Percentiles rank a stretch among this genome's conserved stretches.
Conservation (phyloP, 1,140 invertebrate species). For the Chironomus striatipennis region DNA sequence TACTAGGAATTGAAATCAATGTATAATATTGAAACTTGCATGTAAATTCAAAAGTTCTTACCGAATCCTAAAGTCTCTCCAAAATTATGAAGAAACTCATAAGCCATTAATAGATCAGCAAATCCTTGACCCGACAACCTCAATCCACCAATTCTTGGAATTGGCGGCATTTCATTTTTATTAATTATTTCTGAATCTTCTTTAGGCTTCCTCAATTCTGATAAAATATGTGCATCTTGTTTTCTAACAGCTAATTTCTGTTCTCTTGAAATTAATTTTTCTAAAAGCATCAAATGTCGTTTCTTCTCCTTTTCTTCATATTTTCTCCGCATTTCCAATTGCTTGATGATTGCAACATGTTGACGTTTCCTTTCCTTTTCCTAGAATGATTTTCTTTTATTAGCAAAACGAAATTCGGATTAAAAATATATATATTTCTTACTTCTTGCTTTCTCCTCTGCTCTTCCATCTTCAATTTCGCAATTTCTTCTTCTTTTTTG, state of each 20-base stretch:
- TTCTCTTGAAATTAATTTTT: slow-evolving; percentile 45
- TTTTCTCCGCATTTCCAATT: slow-evolving; percentile 72
- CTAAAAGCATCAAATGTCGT: slow-evolving; percentile 53
- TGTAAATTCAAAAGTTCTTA: slow-evolving; percentile 40
- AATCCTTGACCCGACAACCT: slow-evolving; percentile 79
- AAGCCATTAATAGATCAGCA: slow-evolving; percentile 85
- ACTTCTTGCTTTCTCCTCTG: slow-evolving; percentile 78
- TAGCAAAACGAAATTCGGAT: neutral
- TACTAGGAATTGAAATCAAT: slow-evolving; percentile 35
- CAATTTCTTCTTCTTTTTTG: slow-evolving; percentile 75
- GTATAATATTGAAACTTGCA: neutral
- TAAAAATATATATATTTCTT: slow-evolving; percentile 7
- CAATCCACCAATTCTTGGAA: slow-evolving; percentile 70
- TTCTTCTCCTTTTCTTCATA: slow-evolving; percentile 83
- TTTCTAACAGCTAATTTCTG: slow-evolving; percentile 72
- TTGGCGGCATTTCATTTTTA: slow-evolving; percentile 62
- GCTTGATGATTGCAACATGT: slow-evolving; percentile 79
- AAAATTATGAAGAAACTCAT: slow-evolving; percentile 93
- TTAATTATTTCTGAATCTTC: slow-evolving; percentile 73
- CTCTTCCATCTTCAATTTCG: slow-evolving; percentile 75
- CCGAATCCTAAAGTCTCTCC: slow-evolving; percentile 87
- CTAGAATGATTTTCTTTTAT: slow-evolving; percentile 41
- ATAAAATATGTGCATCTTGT: slow-evolving; percentile 74
- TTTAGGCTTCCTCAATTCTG: slow-evolving; percentile 76
- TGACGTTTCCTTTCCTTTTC: slow-evolving; percentile 84